Conservation (phyloP, 1,140 invertebrate genomes). For the Anthonomus grandis region DNA sequence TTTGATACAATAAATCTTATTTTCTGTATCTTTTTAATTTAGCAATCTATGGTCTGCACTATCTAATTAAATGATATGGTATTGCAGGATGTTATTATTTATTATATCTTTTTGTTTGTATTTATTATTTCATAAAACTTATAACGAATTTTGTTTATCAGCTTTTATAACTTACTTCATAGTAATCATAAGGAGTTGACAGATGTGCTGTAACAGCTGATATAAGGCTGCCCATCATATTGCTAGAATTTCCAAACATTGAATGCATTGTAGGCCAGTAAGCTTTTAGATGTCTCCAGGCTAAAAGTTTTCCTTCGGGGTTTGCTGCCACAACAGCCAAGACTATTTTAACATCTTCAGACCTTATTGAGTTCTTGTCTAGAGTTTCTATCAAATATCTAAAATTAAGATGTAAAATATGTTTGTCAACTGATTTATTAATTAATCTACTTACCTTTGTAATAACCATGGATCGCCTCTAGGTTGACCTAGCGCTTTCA, state of each 20-base stretch:
- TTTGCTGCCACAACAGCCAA: constrained; percentile 68
- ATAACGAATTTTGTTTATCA: too few relatives aligned
- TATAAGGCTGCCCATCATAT: constrained; percentile 67
- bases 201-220: constrained; percentile 67
- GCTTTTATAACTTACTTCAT: constrained; percentile 64
- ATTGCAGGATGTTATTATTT: background rate
- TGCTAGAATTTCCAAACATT: constrained; percentile 65
- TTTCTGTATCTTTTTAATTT: background rate
- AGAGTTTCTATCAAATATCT: constrained; percentile 61
- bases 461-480: constrained; percentile 67
- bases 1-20: background rate
- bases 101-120: background rate
- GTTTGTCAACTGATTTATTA: too few relatives aligned
- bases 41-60: too few relatives aligned
- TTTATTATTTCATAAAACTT: background rate
- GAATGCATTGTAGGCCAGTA: constrained; percentile 67
- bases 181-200: constrained; percentile 67
- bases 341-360: constrained; percentile 67
- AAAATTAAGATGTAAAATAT: too few relatives aligned
- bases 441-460: constrained; percentile 52
- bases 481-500: constrained; percentile 67
- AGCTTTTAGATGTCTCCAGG: constrained; percentile 74
- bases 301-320: constrained; percentile 65
- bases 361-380: constrained; percentile 62
- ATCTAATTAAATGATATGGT: background rate